Conservation (phyloP, 2,113 vertebrate species). For the Carassius auratus region DNA sequence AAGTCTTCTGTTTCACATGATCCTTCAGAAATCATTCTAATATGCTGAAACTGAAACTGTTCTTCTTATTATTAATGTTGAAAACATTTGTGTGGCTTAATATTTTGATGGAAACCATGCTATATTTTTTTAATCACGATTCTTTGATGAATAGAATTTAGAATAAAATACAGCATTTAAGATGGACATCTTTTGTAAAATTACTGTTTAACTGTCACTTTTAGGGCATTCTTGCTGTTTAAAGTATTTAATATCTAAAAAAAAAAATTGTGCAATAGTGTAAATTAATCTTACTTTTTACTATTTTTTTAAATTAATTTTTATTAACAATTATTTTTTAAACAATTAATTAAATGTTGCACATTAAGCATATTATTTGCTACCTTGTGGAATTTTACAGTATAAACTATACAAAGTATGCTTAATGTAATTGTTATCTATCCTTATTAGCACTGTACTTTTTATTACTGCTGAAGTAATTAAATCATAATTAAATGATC, state of each 20-base stretch:
- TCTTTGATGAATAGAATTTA: background rate
- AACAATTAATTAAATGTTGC: background rate
- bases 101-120: no score
- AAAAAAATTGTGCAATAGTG: background rate
- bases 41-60: background rate
- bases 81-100: background rate
- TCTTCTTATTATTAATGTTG: background rate
- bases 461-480: conserved; percentile 24
- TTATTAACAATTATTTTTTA: no score
- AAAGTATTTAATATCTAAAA: no score
- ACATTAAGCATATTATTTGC: background rate
- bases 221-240: no score
- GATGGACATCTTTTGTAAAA: background rate
- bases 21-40: background rate
- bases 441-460: conserved; percentile 9
- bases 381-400: background rate
- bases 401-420: background rate
- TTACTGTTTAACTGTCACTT: background rate
- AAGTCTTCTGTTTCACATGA: background rate
- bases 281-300: background rate
- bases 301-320: background rate
- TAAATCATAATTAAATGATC: conserved; percentile 43
- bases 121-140: no score
- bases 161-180: background rate
- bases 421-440: background rate